These are phyloP conservation scores for Polyommatus icarus DNA, from an alignment of 2,888 invertebrate genomes.

Conservation along the genomic window DNA sequence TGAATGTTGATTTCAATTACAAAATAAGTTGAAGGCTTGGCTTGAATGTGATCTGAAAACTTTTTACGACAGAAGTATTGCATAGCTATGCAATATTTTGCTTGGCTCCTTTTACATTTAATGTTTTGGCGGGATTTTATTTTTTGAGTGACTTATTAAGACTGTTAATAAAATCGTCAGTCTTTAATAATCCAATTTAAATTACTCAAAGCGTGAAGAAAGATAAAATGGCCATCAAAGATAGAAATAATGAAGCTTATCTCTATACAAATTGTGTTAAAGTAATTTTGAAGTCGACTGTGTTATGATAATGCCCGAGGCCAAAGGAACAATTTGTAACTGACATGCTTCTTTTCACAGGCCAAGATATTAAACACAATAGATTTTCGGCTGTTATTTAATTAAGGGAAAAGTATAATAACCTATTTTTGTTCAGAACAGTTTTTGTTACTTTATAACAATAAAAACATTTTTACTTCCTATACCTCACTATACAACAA, in stretches of 20 bases:
- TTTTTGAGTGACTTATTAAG: too few relatives aligned
- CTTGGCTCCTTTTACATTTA: too few relatives aligned
- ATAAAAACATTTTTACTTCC: too few relatives aligned
- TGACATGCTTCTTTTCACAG: background rate
- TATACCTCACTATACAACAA: too few relatives aligned
- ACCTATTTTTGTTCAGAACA: background rate
- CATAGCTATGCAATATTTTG: too few relatives aligned
- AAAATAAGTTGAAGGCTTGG: too few relatives aligned
- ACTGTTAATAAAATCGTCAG: too few relatives aligned
- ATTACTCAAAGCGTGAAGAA: background rate
- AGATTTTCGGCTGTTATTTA: background rate
- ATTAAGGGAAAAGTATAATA: background rate
- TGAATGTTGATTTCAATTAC: too few relatives aligned
- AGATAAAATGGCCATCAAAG: background rate
- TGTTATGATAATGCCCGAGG: background rate
- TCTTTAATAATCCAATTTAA: background rate
- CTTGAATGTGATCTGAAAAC: too few relatives aligned
- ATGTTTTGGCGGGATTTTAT: too few relatives aligned
- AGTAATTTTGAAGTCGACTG: slow-evolving; percentile 15
- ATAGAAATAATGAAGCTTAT: background rate
- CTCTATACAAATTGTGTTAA: slow-evolving; percentile 4
- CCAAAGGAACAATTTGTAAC: background rate
- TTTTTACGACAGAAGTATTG: too few relatives aligned
- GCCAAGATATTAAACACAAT: background rate
- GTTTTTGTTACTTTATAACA: too few relatives aligned